A percentile compares a stretch with the other conserved stretches of the same genome.
Conservation (phyloP, 2,113 vertebrate genomes). For the Laticauda colubrina region DNA sequence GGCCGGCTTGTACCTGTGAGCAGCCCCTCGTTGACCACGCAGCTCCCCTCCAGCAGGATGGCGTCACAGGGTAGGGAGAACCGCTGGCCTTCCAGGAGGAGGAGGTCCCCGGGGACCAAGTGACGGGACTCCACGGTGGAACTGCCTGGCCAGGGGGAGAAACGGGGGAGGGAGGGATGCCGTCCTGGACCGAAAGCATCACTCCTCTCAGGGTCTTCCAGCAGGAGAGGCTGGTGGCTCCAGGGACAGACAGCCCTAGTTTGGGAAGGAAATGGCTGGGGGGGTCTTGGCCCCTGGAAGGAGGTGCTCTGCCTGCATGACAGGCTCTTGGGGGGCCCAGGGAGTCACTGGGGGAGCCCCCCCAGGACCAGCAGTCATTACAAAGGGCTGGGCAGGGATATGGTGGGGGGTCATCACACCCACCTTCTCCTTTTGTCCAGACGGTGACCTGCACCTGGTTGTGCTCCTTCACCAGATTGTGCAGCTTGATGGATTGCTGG, state of each 20-base stretch:
- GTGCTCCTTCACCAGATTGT: slow-evolving; percentile 60
- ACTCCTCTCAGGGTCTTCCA: accelerated
- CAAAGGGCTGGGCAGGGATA: not conserved
- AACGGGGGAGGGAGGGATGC: not conserved
- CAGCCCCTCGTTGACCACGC: slow-evolving; percentile 71
- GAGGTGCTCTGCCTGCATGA: not conserved
- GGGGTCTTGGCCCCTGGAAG: not conserved
- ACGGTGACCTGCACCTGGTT: slow-evolving; percentile 64
- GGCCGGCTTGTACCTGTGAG: slow-evolving; percentile 62
- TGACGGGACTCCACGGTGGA: slow-evolving; percentile 59
- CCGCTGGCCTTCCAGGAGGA: slow-evolving; percentile 58
- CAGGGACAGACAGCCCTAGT: not conserved
- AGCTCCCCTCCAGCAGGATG: slow-evolving; percentile 67
- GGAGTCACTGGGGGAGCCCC: not conserved
- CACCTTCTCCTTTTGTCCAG: slow-evolving; percentile 57
- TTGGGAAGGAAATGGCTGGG: not conserved
- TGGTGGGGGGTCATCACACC: not conserved
- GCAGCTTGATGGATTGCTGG: slow-evolving; percentile 67
- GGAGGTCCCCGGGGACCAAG: slow-evolving; percentile 63
- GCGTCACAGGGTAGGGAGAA: slow-evolving; percentile 64
- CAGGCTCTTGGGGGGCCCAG: not conserved
- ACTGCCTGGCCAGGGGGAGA: slow-evolving; percentile 48
- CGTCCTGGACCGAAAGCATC: not conserved
- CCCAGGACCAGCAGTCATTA: not conserved
- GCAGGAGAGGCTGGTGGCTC: not conserved